Conservation (phyloP, 37 sponge, comb jelly and placozoan genomes). For the Oscarella lobularis region DNA sequence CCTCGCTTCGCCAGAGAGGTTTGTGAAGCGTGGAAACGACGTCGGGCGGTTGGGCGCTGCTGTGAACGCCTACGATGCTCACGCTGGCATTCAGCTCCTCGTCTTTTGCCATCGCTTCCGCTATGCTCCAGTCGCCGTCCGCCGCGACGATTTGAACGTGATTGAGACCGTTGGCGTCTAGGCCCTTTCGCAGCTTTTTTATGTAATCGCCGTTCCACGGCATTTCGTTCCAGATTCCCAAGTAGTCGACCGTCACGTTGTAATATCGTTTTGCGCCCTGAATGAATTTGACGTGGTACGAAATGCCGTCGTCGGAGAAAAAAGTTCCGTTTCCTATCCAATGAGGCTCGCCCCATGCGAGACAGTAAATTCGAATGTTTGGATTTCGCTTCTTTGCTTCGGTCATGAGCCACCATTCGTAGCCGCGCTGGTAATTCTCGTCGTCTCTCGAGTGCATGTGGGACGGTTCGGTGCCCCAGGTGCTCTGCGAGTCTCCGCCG, state of each 20-base stretch:
- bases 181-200: not conserved
- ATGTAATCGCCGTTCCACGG: not conserved
- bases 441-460: slow-evolving; percentile 4
- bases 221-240: not conserved
- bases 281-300: not conserved
- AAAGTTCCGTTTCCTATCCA: not conserved
- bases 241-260: not conserved
- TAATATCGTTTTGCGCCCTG: not conserved
- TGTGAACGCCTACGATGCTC: not conserved
- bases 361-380: not conserved
- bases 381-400: not conserved
- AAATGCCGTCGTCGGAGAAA: not conserved
- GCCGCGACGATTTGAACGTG: not conserved
- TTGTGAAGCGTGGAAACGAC: not conserved
- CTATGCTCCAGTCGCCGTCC: not conserved
- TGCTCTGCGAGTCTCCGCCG: not conserved
- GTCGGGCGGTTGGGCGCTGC: not conserved
- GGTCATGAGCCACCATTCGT: not conserved
- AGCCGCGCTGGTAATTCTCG: not conserved
- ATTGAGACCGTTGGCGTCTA: not conserved
- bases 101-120: not conserved
- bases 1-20: not conserved
- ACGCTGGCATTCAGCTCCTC: not conserved
- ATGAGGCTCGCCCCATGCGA: not conserved
- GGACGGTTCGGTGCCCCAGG: not conserved